Evolutionary conservation across 2,797 vertebrate genomes (phyloP).

Genomic region (Sebastolobus altivelis): DNA sequence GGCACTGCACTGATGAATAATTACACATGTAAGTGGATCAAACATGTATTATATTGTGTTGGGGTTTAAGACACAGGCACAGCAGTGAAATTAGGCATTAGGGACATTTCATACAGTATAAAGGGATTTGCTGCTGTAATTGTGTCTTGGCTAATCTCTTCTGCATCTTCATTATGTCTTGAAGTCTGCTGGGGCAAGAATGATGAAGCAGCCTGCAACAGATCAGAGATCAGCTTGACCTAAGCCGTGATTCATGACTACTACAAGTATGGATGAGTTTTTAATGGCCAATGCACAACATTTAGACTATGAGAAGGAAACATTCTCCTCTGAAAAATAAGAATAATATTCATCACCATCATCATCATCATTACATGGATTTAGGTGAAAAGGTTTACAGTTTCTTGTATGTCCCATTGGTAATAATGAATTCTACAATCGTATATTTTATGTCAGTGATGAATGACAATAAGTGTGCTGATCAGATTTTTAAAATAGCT

Average conservation of each 20-base stretch:
- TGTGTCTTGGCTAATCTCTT: conserved; percentile 13
- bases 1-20: not conserved
- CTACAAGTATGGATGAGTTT: not conserved
- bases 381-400: not conserved
- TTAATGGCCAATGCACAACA: not conserved
- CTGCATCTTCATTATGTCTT: conserved; percentile 25
- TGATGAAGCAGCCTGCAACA: conserved; percentile 13
- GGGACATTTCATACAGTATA: conserved; percentile 1
- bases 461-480: not conserved
- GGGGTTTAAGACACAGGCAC: not conserved
- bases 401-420: not conserved
- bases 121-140: conserved; percentile 19
- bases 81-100: conserved; percentile 8
- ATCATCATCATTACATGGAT: not conserved
- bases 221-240: conserved; percentile 13
- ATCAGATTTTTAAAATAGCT: not conserved
- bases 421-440: not conserved
- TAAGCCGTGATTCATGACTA: not conserved
- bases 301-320: not conserved
- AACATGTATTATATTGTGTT: not conserved
- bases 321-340: not conserved
- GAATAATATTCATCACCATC: not conserved
- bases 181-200: not conserved
- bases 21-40: not conserved
- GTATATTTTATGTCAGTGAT: not conserved